phyloP scores from a whole-genome alignment of 2,113 vertebrate genomes.

The Nothoprocta perdicaria region DNA sequence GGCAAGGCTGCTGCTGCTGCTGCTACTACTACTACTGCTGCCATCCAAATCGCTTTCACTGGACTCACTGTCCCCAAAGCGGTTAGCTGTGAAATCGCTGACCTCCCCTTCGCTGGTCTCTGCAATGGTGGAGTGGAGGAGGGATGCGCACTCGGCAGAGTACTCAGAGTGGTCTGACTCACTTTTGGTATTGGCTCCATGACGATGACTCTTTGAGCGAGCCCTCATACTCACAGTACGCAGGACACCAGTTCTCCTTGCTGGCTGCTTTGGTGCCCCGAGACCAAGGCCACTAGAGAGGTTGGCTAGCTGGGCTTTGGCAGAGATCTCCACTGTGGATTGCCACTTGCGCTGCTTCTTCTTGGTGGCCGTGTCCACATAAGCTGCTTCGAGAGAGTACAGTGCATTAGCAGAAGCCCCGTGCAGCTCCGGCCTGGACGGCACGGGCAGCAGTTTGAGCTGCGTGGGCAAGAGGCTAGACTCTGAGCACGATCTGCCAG shows the following conservation, averaged over 20 bases:
- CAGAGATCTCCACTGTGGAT: constrained; percentile 79
- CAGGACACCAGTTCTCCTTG: constrained; percentile 60
- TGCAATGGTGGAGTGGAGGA: constrained; percentile 85
- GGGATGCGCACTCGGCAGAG: constrained; percentile 83
- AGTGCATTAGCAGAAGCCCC: constrained; percentile 53
- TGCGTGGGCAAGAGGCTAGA: constrained; percentile 80
- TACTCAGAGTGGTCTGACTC: constrained; percentile 84
- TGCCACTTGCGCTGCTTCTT: constrained; percentile 81
- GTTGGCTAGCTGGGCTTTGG: constrained; percentile 27
- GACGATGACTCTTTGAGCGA: constrained; percentile 63
- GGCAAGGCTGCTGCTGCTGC: constrained; percentile 77
- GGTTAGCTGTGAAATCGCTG: constrained; percentile 87
- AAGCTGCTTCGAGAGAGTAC: constrained; percentile 50
- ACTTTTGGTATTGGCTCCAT: constrained; percentile 68
- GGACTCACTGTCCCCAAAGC: constrained; percentile 90
- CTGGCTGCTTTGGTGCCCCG: neutral
- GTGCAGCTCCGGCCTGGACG: constrained; percentile 45
- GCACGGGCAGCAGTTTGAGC: constrained; percentile 56
- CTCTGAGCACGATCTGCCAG: constrained; percentile 82
- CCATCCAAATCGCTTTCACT: constrained; percentile 79
- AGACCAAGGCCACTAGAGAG: constrained; percentile 51
- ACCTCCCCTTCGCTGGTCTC: constrained; percentile 89
- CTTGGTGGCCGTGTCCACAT: constrained; percentile 41
- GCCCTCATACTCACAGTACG: constrained; percentile 63
- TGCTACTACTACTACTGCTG: constrained; percentile 64